Conservation (phyloP, 2,888 invertebrate genomes). For the Ectobius pallidus region DNA sequence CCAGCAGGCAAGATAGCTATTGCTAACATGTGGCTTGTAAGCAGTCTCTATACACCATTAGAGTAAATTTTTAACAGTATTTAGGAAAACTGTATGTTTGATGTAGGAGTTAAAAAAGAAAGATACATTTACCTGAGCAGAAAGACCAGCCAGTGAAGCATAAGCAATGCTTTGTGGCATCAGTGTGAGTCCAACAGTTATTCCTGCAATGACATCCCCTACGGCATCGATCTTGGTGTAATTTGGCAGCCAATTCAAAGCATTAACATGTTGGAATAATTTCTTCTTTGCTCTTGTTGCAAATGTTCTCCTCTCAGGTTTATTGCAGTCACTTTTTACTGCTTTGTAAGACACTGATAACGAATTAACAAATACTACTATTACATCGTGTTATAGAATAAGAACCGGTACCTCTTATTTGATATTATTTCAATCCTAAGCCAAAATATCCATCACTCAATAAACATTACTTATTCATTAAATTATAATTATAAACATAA, state of each 20-base stretch:
- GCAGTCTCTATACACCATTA: too few species aligned
- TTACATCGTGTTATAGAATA: too few species aligned
- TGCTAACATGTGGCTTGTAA: too few species aligned
- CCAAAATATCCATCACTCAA: too few species aligned
- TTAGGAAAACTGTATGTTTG: neutral
- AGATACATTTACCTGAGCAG: constrained; percentile 69
- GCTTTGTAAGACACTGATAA: neutral
- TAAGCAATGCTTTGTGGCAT: constrained; percentile 95
- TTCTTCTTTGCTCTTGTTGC: neutral
- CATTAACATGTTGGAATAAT: neutral
- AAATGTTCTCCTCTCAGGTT: neutral
- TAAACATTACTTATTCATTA: too few species aligned
- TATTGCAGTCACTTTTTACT: neutral
- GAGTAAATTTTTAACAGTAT: neutral
- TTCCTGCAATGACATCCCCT: constrained; percentile 85
- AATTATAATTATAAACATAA: too few species aligned
- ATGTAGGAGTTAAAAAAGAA: too few species aligned
- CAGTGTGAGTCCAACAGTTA: constrained; percentile 88
- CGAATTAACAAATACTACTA: neutral
- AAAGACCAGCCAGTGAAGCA: constrained; percentile 82
- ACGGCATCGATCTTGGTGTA: constrained; percentile 72
- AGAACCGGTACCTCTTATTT: too few species aligned
- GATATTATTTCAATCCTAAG: too few species aligned
- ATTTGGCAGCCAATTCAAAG: constrained; percentile 60
- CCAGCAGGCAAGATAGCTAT: too few species aligned